Base-by-base conservation (phyloP, 2,113 vertebrate species). In the Varanus salvator region DNA sequence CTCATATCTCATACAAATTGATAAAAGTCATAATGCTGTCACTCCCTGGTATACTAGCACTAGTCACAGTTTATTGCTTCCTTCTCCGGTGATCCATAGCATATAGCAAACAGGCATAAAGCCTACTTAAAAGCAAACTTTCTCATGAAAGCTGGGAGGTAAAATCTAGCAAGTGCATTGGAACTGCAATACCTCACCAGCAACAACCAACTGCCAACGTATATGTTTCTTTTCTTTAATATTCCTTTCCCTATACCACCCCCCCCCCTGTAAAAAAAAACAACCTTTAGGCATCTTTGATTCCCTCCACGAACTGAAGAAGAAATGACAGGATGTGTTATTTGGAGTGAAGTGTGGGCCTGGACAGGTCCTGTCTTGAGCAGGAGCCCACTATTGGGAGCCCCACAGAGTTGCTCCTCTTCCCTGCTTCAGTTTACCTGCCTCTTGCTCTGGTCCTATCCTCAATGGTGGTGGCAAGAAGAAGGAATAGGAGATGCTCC, bases 21-120 rank as follows among this genome's bases (percentile, higher is more conserved):
- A 94, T 95, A 87, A 93, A 93, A 89, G 92, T 89, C 91, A 71
- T 76, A 87, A 88, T 19, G 34, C 94, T 96, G 94, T 89, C 95
- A 95, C 88, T 75, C 87, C 68, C 64, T 93, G 91, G 87, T 94
- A 92, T 87, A 81, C 78, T 34, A 72, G 76, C 92, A 80, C 87
- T 80, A 89, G 90, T 95, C 92, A 87, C 77, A 92, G 92, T 85
- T 92, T 90, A 82, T 94, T 85, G 88, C 88, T 77, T 72, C 44
- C 90, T 88, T 87, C 89, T 75, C 52, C 93, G 48, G 8, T 84
- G 89, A 93, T 89, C 94, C 95, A 92, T 3, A 83, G 72, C 90
- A 88, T 86, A 90, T 93, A 91, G 71, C 52, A 44, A 23, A 31
- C 82, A 89, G 77, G 69, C 68, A 84, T 86, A 93, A 94, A 96